phyloP scores from a whole-genome alignment of 2,797 vertebrate genomes.

The Myripristis jacobus region DNA sequence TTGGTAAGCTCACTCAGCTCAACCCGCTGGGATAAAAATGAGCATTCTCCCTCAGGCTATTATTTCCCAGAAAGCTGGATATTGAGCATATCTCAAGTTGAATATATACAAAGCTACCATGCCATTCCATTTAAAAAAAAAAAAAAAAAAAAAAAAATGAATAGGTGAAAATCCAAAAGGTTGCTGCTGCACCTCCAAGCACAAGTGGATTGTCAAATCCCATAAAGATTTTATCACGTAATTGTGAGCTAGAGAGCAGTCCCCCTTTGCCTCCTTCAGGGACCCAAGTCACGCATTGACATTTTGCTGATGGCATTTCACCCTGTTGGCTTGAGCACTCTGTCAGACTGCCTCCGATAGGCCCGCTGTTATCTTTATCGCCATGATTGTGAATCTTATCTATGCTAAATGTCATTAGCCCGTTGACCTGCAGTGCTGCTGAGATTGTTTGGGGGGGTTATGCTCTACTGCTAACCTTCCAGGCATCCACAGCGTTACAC shows the following conservation, averaged over 20 bases:
- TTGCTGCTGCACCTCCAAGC: constrained; percentile 5
- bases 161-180: constrained; percentile 38
- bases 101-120: constrained; percentile 26
- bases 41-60: constrained; percentile 15
- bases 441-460: constrained; percentile 58
- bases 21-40: constrained; percentile 19
- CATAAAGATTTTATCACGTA: constrained; percentile 58
- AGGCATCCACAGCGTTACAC: constrained; percentile 57
- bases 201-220: constrained; percentile 41
- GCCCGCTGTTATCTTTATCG: constrained; percentile 69
- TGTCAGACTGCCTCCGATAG: constrained; percentile 64
- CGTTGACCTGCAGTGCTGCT: constrained; percentile 61
- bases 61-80: constrained; percentile 26
- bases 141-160: constrained; percentile 9
- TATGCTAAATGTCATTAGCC: constrained; percentile 69
- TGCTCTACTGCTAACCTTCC: constrained; percentile 40
- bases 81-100: not conserved
- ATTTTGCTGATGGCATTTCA: constrained; percentile 79
- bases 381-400: constrained; percentile 67
- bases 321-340: constrained; percentile 63
- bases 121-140: not conserved
- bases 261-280: constrained; percentile 55
- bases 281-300: constrained; percentile 75
- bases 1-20: constrained; percentile 37
- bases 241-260: constrained; percentile 58